Conservation (phyloP, 2,797 vertebrate genomes). For the Tinamus major region DNA sequence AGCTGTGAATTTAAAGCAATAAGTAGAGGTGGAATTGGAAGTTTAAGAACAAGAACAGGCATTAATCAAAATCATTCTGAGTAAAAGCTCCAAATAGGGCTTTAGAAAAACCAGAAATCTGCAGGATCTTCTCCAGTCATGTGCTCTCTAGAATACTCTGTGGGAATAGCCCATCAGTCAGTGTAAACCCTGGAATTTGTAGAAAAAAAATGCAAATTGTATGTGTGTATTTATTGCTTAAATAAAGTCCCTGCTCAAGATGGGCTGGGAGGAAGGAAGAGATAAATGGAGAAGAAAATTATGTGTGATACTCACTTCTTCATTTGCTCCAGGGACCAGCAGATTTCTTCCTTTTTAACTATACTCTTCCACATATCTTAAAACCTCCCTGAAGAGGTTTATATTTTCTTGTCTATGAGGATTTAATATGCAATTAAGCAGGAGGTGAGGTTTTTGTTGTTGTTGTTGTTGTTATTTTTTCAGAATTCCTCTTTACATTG, state of each 20-base stretch:
- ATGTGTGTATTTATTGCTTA: not conserved
- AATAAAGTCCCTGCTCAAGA: not conserved
- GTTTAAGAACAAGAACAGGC: not conserved
- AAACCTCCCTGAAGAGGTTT: not conserved
- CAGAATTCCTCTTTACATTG: not conserved
- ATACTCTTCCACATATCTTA: not conserved
- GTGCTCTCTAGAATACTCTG: not conserved
- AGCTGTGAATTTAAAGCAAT: not conserved
- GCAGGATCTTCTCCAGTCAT: not conserved
- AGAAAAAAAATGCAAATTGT: not conserved
- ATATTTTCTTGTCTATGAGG: constrained; percentile 7
- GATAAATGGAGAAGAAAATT: not conserved
- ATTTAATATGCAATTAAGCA: not conserved
- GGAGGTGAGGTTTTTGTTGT: not conserved
- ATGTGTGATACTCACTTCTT: not conserved
- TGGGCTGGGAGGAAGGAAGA: not conserved
- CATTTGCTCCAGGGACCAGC: not conserved
- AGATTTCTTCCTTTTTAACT: not conserved
- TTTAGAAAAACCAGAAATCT: not conserved
- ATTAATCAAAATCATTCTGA: not conserved
- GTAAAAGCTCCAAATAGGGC: not conserved
- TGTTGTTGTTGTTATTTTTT: not conserved
- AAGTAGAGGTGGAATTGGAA: accelerated
- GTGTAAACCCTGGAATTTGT: not conserved
- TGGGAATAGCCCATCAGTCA: not conserved